Conservation (phyloP, 2,888 invertebrate species). For the Atethmia centrago region DNA sequence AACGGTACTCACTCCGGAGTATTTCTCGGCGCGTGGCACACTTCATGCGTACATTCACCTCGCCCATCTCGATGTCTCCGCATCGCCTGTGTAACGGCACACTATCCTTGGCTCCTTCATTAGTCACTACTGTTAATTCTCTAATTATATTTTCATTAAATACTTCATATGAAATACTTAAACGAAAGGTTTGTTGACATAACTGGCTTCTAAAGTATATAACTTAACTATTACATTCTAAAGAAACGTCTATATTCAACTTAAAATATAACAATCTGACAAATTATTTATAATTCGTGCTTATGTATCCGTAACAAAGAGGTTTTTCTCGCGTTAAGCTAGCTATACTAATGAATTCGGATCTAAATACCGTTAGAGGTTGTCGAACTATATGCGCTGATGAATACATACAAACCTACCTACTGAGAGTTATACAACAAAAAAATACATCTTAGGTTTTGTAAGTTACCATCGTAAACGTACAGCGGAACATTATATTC, state of each 20-base stretch:
- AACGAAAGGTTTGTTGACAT: neutral
- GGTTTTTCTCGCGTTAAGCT: conserved; percentile 45
- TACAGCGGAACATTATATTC: neutral
- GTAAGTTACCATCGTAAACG: neutral
- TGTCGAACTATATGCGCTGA: conserved; percentile 78
- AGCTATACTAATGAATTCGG: conserved; percentile 78
- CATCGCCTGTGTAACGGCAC: conserved; percentile 53
- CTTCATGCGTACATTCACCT: conserved; percentile 90
- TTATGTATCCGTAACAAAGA: conserved; percentile 43
- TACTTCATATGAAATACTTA: neutral
- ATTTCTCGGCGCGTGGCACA: conserved; percentile 89
- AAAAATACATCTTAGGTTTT: conserved; percentile 14
- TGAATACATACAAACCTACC: conserved; percentile 33
- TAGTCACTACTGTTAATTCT: conserved; percentile 14
- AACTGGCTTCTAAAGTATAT: neutral
- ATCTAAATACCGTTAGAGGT: conserved; percentile 86
- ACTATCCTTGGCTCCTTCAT: conserved; percentile 53
- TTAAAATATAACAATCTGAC: conserved; percentile 1
- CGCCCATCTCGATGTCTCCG: conserved; percentile 83
- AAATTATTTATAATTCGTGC: conserved; percentile 31
- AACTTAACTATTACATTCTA: neutral
- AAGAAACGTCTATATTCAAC: neutral
- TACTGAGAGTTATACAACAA: conserved; percentile 1
- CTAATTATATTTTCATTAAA: neutral
- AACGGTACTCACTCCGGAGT: conserved; percentile 89